Base-by-base conservation (phyloP, 2,888 invertebrate genomes). In the Leucoptera coffeella region DNA sequence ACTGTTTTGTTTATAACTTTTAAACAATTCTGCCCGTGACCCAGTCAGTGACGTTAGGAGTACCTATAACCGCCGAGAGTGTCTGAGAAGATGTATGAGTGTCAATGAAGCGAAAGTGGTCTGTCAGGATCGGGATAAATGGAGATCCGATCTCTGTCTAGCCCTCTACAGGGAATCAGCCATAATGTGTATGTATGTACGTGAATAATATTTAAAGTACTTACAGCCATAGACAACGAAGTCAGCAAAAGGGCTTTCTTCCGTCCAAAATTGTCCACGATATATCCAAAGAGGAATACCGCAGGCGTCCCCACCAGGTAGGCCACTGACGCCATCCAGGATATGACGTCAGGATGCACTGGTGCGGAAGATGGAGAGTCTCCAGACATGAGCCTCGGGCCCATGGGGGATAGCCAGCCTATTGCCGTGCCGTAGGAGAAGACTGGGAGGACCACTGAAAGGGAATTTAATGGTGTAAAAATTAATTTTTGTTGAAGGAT, bases 391-490 rank as follows among this genome's bases (percentile, higher is more conserved):
- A 77, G 56, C 13, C 55, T 50, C 0, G 65, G 56, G 0, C 73
- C 58, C 52, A 74, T 73, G 2, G 76, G 75, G 0, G 77, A 75
- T 21, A 75, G 49, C 74, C 75, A 77, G 5, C 75, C 77, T 1
- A 74, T 51, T 2, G 67, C 71, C 3, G 61, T 59, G 4, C 77
- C 76, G 29, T 75, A 67, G 0, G 71, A 71, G 35, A 76, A 72
- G 3, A 71, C 60, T 22, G 74, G 69, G 2, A 76, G 38, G 3
- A 74, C 72, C 49, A 73, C 77, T 77, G 57, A 2, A 49, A 42
- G 39, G 27, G 22, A 37, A n/a, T n/a, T n/a, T n/a, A n/a, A n/a
- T n/a, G n/a, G n/a, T n/a, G n/a, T n/a, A n/a, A n/a, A n/a, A n/a
- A n/a, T n/a, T n/a, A n/a, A n/a, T n/a, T n/a, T n/a, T n/a, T n/a